Base-by-base conservation (phyloP, 1,140 invertebrate genomes). In the Zaprionus lachaisei region DNA sequence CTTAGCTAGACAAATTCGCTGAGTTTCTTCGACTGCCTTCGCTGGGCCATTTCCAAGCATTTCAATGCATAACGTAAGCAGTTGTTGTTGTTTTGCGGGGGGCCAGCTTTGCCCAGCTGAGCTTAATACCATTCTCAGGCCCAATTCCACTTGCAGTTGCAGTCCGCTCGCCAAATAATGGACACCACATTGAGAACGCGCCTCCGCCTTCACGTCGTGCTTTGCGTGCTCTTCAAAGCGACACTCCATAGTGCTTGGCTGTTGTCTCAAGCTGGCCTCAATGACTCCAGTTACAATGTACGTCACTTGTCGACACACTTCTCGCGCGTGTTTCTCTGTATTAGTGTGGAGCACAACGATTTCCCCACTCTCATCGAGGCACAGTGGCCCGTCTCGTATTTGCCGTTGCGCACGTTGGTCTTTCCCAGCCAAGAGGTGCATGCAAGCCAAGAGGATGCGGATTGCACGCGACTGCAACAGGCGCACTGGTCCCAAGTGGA, bases 401-500 rank as follows among this genome's bases (percentile, higher is more conserved):
- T 92, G 37, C 90, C 90, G 6, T 78, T 89, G 62, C 72, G 72
- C n/a, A 85, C 90, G 1, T 47, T 69, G 24, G 65, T 91, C 6
- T 92, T 82, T 75, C 92, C 92, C 0, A 77, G 71, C 12, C 37
- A 14, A 1, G 75, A 83, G 14, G 65, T 80, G 5, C 92, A 92
- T 20, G 81, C 83, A 0, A 83, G 75, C 17, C 34, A 37, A 55
- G 73, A n/a, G 15, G 75, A 67, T 1, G 28, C 47, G 9, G 84
- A 92, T 44, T 92, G 92, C 72, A 77, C 82, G 0, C 62, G 77
- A 0, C 44, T 92, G 64, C 86, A 92, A 17, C 86, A 92, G 49
- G 83, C 92, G 0, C 76, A 83, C 34, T 91, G 92, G 91, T 82
- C 92, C 0, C 86, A 92, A 55, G 90, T 92, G 44, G 92, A 92